Evolutionary conservation across 2,113 vertebrate genomes (phyloP), one percentile per base, ranked within the genome.

Genomic region (Cranoglanis bouderius): DNA sequence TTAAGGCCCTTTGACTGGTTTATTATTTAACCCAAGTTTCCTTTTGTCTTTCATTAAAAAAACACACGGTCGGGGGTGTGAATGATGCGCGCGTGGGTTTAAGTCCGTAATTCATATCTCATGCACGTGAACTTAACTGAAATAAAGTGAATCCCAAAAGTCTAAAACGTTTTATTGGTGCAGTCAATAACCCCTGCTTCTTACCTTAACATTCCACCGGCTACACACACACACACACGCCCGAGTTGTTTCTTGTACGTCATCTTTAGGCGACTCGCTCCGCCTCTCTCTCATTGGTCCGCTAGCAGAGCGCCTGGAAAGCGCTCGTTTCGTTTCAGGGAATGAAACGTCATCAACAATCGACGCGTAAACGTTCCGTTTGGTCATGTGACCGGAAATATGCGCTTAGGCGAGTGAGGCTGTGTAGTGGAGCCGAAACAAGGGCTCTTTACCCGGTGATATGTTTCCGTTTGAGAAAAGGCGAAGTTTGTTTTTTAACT

Each of bases 121-220:
- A 32, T 4, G 4, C 24, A 63, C 63, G 7, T 38, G 3, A 35
- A 70, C 1, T 26, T 6, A 2, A 29, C 40, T 49, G 1, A 80
- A 77, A 13, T 7, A 46, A 26, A 77, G 24, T 21, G 51, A 35
- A 7, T 72, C 19, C 14, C 14, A 89, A 78, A 65, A 1, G 40
- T 65, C 13, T 3, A 53, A 91, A 51, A 0, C 6, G 13, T 82
- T 29, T 59, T 26, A 59, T 14, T 5, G 40, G 2, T 6, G 35
- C n/a, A 53, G 78, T 19, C 16, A 21, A 6, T n/a, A 81, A 40
- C 12, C 12, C 16, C 24, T 16, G 6, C 6, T 16, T 14, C 90
- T 88, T 77, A 93, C 96, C 95, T 95, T 74, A 91, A 93, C 95
- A 96, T 95, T 35, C 46, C 88, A 88, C 92, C 83, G 12, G 74